These are phyloP conservation scores for Drosophila greeni DNA, from an alignment of 2,888 invertebrate species.

Conservation along the genomic window DNA sequence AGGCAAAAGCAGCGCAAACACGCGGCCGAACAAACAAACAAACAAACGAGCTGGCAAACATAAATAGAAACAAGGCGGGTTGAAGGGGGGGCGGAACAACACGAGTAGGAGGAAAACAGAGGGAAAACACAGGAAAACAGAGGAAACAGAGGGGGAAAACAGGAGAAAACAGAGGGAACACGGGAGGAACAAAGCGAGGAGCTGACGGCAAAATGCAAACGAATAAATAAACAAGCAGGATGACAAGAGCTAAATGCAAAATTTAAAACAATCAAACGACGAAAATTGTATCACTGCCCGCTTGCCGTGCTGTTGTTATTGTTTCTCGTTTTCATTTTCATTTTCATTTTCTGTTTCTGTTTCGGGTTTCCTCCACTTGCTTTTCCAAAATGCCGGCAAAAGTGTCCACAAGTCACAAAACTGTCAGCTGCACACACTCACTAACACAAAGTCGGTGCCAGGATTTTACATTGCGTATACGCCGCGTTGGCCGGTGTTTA, in stretches of 20 bases:
- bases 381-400: conserved; percentile 26
- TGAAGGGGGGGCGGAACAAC: too few relatives aligned
- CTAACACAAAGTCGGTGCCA: not conserved
- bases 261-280: conserved; percentile 46
- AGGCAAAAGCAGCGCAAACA: conserved; percentile 18
- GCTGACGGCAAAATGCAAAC: conserved; percentile 11
- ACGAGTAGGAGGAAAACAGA: too few relatives aligned
- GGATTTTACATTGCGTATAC: conserved; percentile 29
- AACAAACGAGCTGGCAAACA: conserved; percentile 14
- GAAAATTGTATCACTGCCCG: conserved; percentile 13
- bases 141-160: too few relatives aligned
- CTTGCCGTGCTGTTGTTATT: conserved; percentile 19
- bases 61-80: conserved; percentile 3
- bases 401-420: conserved; percentile 41
- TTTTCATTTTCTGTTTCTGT: conserved; percentile 6
- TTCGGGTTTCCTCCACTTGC: conserved; percentile 6
- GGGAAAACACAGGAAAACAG: too few relatives aligned
- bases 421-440: conserved; percentile 9
- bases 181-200: too few relatives aligned
- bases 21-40: conserved; percentile 7
- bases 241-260: conserved; percentile 40
- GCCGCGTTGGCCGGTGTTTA: conserved; percentile 12
- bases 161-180: too few relatives aligned
- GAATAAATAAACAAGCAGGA: conserved; percentile 24
- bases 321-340: conserved; percentile 14